Evolutionary conservation across 2,797 vertebrate genomes (phyloP).

Genomic region (Phalanger gymnotis): DNA sequence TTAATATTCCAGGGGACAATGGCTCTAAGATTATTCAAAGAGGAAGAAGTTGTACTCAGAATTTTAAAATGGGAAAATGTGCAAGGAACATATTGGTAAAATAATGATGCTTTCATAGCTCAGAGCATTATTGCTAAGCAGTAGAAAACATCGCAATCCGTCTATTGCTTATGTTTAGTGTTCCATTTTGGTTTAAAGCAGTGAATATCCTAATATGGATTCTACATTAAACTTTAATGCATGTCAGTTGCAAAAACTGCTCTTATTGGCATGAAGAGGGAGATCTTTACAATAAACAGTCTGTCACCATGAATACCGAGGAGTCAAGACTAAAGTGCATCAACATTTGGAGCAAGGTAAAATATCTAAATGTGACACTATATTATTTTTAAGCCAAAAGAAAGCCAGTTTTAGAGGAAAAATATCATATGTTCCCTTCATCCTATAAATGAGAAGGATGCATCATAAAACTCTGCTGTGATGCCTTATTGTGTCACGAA

Average conservation of each 20-base stretch:
- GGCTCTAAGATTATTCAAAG: conserved; percentile 12
- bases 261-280: conserved; percentile 6
- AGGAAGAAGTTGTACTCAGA: not conserved
- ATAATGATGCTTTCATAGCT: not conserved
- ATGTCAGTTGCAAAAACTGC: not conserved
- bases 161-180: not conserved
- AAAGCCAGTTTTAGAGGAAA: conserved; percentile 12
- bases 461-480: not conserved
- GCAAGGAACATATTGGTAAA: conserved; percentile 29
- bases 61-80: conserved; percentile 19
- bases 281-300: conserved; percentile 18
- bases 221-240: conserved; percentile 48
- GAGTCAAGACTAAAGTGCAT: not conserved
- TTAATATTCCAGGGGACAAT: not conserved
- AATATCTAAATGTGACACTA: not conserved
- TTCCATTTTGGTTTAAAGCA: conserved; percentile 43
- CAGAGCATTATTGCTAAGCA: not conserved
- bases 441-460: not conserved
- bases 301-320: not conserved
- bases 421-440: conserved; percentile 19
- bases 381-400: conserved; percentile 4
- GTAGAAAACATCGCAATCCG: not conserved
- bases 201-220: conserved; percentile 14
- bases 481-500: not conserved
- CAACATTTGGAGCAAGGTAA: conserved; percentile 47